Evolutionary conservation across 2,797 vertebrate species (phyloP).

Genomic region (Varecia variegata): DNA sequence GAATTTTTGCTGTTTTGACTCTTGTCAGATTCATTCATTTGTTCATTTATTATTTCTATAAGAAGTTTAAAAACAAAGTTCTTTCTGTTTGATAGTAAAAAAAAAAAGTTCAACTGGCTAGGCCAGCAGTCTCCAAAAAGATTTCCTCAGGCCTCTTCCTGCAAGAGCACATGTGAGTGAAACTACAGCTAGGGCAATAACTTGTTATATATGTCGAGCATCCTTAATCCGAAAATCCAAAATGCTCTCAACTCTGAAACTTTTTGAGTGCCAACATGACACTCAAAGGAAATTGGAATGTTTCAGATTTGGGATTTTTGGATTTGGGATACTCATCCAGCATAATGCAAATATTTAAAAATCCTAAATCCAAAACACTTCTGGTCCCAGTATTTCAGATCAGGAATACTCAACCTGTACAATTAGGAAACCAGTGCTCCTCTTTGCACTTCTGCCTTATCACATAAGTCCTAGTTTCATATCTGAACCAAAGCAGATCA

Average conservation of each 20-base stretch:
- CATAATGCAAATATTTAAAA: background rate
- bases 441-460: background rate
- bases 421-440: background rate
- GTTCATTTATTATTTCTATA: slow-evolving; percentile 71
- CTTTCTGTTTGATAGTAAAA: slow-evolving; percentile 48
- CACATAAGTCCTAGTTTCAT: background rate
- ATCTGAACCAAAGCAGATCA: background rate
- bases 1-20: slow-evolving; percentile 78
- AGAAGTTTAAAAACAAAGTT: slow-evolving; percentile 67
- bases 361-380: background rate
- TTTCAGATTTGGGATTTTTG: background rate
- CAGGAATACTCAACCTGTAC: background rate
- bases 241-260: background rate
- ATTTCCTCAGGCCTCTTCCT: slow-evolving; percentile 35
- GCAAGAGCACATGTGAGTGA: background rate
- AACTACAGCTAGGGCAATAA: background rate
- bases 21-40: slow-evolving; percentile 68
- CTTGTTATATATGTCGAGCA: background rate
- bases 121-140: background rate
- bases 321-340: background rate
- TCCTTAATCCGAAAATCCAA: background rate
- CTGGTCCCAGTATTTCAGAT: background rate
- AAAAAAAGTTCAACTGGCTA: background rate
- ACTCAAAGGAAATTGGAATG: background rate
- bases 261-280: background rate